Conservation (phyloP, 2,888 invertebrate species). For the Drosophila buzzatii region DNA sequence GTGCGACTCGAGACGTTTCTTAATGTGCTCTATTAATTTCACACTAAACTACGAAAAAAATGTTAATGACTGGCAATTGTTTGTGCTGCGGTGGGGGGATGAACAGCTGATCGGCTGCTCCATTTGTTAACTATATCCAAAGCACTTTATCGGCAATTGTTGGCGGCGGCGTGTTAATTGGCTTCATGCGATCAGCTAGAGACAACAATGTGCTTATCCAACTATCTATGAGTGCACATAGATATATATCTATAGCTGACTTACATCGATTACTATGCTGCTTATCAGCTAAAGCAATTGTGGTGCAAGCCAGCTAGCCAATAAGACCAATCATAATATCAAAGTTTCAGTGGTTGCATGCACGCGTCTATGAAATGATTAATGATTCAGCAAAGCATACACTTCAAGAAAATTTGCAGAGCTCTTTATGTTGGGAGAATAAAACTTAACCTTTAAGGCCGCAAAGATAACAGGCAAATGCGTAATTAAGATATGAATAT, state of each 20-base stretch:
- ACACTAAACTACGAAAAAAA: constrained; percentile 71
- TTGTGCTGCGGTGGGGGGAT: background rate
- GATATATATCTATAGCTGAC: background rate
- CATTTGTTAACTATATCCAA: constrained; percentile 24
- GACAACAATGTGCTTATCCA: constrained; percentile 20
- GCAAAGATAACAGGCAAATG: no score
- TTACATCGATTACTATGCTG: background rate
- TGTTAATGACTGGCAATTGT: constrained; percentile 63
- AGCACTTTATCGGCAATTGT: constrained; percentile 55
- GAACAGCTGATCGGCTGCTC: constrained; percentile 50
- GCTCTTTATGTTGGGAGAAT: background rate
- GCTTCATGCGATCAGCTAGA: constrained; percentile 21
- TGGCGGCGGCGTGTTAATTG: constrained; percentile 62
- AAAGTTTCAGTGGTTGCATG: constrained; percentile 53
- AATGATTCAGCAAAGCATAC: constrained; percentile 65
- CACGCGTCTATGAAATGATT: constrained; percentile 29
- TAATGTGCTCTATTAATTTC: constrained; percentile 64
- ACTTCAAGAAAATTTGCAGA: background rate
- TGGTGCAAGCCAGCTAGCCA: background rate
- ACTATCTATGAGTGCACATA: background rate
- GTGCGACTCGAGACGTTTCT: constrained; percentile 50
- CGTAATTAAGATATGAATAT: background rate
- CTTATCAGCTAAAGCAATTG: constrained; percentile 7
- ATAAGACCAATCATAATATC: constrained; percentile 34
- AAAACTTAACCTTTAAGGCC: no score